Conservation (phyloP, 2,888 invertebrate genomes). For the Aphelenchoides bicaudatus region DNA sequence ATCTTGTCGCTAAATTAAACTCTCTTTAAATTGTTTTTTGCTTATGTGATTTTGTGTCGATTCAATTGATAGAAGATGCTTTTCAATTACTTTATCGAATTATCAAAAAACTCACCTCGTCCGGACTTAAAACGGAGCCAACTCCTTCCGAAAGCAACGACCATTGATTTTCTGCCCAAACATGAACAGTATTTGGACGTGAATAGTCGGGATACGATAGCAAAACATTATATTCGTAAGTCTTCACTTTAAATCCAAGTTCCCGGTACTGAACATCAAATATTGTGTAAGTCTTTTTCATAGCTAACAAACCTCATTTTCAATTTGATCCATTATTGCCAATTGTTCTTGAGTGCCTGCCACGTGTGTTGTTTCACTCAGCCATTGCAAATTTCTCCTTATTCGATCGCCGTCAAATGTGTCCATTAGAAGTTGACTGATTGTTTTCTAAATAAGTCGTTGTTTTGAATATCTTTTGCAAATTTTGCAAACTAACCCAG, state of each 20-base stretch:
- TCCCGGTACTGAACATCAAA: conserved; percentile 38
- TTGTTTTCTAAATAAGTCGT: conserved; percentile 33
- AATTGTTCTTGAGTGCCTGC: conserved; percentile 51
- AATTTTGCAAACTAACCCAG: conserved; percentile 4
- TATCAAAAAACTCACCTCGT: conserved; percentile 15
- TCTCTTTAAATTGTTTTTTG: no score
- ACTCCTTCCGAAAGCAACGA: conserved; percentile 31
- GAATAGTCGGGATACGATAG: conserved; percentile 56
- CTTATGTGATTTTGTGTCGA: no score
- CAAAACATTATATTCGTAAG: conserved; percentile 55
- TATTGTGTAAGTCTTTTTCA: neutral
- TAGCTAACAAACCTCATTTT: conserved; percentile 34
- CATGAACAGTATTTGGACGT: conserved; percentile 43
- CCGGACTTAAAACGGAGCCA: conserved; percentile 21
- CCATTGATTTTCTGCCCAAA: conserved; percentile 40
- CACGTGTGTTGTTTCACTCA: conserved; percentile 45
- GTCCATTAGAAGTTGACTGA: conserved; percentile 29
- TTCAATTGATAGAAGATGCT: neutral
- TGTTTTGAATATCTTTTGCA: conserved; percentile 1
- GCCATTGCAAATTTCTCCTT: conserved; percentile 38
- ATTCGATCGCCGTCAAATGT: conserved; percentile 35
- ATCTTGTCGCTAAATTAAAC: no score
- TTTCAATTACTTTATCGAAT: neutral
- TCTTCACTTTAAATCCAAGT: conserved; percentile 39
- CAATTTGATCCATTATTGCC: conserved; percentile 41